Conservation (phyloP, 2,888 invertebrate genomes). For the Cerceris rybyensis region DNA sequence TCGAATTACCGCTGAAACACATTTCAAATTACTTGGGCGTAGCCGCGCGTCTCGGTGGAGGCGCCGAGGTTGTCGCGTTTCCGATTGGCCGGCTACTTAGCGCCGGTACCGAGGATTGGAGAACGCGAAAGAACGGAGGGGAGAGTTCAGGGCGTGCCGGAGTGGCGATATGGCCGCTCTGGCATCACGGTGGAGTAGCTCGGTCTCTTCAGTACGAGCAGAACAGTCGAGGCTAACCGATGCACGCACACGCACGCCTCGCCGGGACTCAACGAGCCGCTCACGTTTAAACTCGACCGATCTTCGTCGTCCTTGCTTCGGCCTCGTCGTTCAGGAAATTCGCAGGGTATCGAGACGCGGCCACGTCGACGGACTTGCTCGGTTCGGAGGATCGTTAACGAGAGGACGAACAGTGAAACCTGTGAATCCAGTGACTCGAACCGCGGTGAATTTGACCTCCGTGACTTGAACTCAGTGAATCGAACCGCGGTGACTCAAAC, state of each 20-base stretch:
- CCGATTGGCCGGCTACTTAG: conserved; percentile 64
- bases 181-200: conserved; percentile 57
- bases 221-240: conserved; percentile 77
- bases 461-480: too few species aligned
- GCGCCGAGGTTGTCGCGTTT: conserved; percentile 53
- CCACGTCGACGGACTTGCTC: too few species aligned
- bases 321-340: too few species aligned
- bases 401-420: too few species aligned
- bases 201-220: conserved; percentile 57
- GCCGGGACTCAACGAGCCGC: conserved; percentile 23
- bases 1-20: conserved; percentile 81
- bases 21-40: conserved; percentile 81
- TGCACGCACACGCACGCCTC: conserved; percentile 59
- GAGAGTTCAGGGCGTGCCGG: conserved; percentile 70
- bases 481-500: too few species aligned
- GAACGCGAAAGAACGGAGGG: conserved; percentile 61
- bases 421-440: too few species aligned
- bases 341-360: too few species aligned
- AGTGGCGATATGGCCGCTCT: conserved; percentile 79
- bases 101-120: conserved; percentile 63
- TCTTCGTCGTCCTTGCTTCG: too few species aligned
- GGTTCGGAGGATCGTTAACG: too few species aligned
- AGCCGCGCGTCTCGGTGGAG: conserved; percentile 61
- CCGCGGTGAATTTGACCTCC: too few species aligned
- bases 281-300: conserved; percentile 1